A percentile compares a stretch with the other conserved stretches of the same genome.
Evolutionary conservation across 2,113 vertebrate species (phyloP).

Genomic region (Todiramphus saurophagus): DNA sequence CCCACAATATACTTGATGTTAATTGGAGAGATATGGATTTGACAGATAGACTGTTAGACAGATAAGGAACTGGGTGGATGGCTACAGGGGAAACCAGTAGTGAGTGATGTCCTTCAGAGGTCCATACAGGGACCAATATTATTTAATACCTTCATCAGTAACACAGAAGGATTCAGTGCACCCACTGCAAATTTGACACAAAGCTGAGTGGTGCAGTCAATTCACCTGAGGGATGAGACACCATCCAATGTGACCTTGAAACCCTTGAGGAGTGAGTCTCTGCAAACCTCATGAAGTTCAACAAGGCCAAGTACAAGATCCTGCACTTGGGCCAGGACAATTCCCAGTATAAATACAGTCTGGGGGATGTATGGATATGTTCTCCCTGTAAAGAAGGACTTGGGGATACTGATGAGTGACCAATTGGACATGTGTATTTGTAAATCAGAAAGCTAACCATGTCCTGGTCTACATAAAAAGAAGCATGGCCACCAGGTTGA

Average conservation of each 20-base stretch:
- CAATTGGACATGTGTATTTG: neutral
- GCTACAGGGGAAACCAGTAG: neutral
- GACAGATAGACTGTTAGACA: neutral
- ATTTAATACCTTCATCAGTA: neutral
- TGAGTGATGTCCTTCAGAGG: rapidly evolving
- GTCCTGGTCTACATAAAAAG: neutral
- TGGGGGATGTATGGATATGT: neutral
- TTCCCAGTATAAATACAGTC: neutral
- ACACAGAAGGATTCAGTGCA: neutral
- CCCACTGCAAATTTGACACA: neutral
- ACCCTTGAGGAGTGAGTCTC: neutral
- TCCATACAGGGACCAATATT: neutral
- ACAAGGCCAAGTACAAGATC: neutral
- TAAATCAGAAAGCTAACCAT: neutral
- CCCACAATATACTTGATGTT: neutral
- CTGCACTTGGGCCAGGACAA: neutral
- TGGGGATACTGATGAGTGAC: neutral
- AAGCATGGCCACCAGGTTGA: neutral
- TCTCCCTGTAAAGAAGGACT: neutral
- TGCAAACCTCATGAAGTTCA: neutral
- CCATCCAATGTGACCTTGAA: neutral
- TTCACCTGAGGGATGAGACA: neutral
- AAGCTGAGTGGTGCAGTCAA: neutral
- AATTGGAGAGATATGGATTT: neutral
- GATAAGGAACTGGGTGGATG: neutral